A percentile compares a stretch with the other conserved stretches of the same genome.
Evolutionary conservation across 2,113 vertebrate species (phyloP).

Genomic region (Sinocyclocheilus anophthalmus): DNA sequence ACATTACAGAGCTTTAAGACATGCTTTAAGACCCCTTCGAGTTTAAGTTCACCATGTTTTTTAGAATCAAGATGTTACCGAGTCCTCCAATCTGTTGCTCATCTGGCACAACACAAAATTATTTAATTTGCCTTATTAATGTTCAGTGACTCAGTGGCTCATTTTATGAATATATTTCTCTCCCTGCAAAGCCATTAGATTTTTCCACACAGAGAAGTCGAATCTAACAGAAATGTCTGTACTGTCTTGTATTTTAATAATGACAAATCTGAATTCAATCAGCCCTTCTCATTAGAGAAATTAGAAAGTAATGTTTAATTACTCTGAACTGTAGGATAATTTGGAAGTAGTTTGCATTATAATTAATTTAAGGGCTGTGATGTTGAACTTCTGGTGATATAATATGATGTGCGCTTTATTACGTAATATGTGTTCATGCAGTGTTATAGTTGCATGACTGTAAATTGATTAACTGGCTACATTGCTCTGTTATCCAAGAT

Average conservation of each 20-base stretch:
- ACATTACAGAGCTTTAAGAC: not conserved
- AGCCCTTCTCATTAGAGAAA: conserved; percentile 7
- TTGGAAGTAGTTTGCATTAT: conserved; percentile 7
- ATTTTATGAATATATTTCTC: conserved; percentile 12
- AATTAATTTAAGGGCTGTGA: not conserved
- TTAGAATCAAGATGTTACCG: not conserved
- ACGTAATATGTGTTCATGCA: not conserved
- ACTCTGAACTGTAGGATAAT: not conserved
- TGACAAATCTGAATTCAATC: conserved; percentile 21
- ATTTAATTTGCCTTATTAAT: not conserved
- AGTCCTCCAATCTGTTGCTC: not conserved
- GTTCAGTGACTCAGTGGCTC: not conserved
- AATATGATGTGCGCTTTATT: not conserved
- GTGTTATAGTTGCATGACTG: not conserved
- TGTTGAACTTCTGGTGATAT: not conserved
- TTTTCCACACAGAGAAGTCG: not conserved
- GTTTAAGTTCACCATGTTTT: conserved; percentile 5
- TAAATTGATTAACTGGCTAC: not conserved
- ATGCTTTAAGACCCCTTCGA: not conserved
- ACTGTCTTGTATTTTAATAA: not conserved
- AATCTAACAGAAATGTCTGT: conserved; percentile 9
- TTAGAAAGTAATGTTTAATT: not conserved
- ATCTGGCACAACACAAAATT: not conserved
- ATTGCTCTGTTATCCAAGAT: not conserved
- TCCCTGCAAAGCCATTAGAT: not conserved